Conservation (phyloP, 2,888 invertebrate species). For the Branchellion lobata region DNA sequence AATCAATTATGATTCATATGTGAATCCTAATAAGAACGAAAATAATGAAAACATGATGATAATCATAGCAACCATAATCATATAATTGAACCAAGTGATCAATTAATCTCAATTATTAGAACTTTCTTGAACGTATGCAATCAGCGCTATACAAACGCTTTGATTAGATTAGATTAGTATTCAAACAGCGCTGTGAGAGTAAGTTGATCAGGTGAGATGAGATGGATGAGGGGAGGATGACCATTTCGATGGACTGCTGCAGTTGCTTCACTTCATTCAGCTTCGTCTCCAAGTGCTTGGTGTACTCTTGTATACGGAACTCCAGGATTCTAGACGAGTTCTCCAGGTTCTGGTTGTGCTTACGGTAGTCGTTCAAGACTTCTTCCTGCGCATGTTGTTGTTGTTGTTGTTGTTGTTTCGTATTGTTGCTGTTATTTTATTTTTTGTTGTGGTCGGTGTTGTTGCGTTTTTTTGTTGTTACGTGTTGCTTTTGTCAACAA, state of each 20-base stretch:
- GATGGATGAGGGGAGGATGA: too few species aligned
- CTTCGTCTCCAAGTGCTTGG: constrained; percentile 31
- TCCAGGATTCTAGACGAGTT: constrained; percentile 32
- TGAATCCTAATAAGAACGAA: too few species aligned
- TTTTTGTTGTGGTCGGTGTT: neutral
- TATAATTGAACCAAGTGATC: too few species aligned
- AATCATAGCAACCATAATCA: too few species aligned
- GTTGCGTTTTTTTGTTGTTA: neutral
- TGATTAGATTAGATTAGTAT: too few species aligned
- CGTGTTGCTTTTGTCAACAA: neutral
- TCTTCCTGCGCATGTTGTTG: constrained; percentile 27
- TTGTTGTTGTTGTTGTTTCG: neutral
- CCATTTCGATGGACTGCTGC: constrained; percentile 26
- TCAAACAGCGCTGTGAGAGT: too few species aligned
- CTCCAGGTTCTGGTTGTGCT: constrained; percentile 33
- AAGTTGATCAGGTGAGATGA: too few species aligned
- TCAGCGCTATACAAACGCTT: too few species aligned
- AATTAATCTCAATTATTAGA: too few species aligned
- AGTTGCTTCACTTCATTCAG: constrained; percentile 1
- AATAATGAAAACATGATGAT: too few species aligned
- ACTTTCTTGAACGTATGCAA: too few species aligned
- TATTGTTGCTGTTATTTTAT: neutral
- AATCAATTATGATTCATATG: too few species aligned
- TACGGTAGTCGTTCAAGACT: constrained; percentile 32
- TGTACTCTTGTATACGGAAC: constrained; percentile 30